Evolutionary conservation across 1,140 invertebrate genomes (phyloP), one percentile per base, ranked within the genome.

Genomic region (Rhopalosiphum padi): DNA sequence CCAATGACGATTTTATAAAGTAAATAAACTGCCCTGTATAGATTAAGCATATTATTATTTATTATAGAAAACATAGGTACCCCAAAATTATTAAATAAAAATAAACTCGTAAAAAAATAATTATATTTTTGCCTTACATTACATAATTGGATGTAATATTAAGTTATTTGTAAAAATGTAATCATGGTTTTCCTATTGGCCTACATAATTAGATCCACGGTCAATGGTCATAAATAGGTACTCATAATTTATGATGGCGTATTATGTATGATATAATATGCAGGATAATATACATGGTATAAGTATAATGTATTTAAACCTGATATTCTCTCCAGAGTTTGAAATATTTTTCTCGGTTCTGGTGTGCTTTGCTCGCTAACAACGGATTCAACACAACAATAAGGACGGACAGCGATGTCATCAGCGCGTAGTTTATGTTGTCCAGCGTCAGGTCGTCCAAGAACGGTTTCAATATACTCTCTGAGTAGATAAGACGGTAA

Each of bases 341-440:
- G 30, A 22, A n/a, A 25, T 89, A 89, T 25, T 51, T 18, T 48
- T 35, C 6, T 89, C 87, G 87, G 30, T 51, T 89, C 9, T 25
- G 9, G 5, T 9, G 43, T 48, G 46, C 43, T 89, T 35, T 89
- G n/a, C 21, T 51, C n/a, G 87, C 87, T 9, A 48, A 48, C 6
- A 89, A 89, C 25, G 87, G 87, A 89, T 51, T 89, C 30, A 51
- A 37, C 87, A 89, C n/a, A 48, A 89, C 87, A 2, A 89, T 89
- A 35, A 30, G 22, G 9, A 89, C 18, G 1, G 46, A 89, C 46
- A 89, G 11, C 18, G 35, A 48, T 1, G 87, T 89, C 25, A 89
- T 51, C 46, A 89, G 46, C 5, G 35, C 30, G 15, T 51, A 89
- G 35, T 89, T 89, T 21, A 89, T 89, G 11, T 37, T 89, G 48